These are phyloP conservation scores for Spialia ferax DNA, from an alignment of 2,888 invertebrate species.

Conservation along the genomic window DNA sequence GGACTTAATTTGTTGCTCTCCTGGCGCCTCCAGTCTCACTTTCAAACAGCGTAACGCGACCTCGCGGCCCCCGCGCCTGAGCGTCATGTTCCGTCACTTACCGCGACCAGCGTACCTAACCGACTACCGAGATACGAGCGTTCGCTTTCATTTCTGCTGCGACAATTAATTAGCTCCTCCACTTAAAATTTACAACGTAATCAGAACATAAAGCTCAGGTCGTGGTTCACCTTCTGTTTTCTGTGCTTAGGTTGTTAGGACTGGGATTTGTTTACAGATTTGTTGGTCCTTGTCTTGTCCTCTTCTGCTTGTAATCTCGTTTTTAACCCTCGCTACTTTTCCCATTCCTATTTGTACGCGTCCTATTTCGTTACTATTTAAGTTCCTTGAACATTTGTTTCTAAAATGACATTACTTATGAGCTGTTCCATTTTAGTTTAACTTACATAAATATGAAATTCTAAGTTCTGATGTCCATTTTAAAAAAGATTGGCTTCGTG, in stretches of 20 bases:
- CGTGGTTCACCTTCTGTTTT: not conserved
- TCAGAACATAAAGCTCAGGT: not conserved
- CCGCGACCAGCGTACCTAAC: conserved; percentile 27
- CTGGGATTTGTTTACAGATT: not conserved
- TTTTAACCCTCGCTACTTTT: no score
- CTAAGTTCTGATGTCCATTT: no score
- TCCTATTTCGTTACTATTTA: no score
- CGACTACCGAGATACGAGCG: conserved; percentile 9
- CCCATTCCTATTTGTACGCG: no score
- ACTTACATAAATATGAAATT: no score
- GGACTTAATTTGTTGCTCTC: conserved; percentile 87
- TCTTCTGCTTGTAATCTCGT: no score
- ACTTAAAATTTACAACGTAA: conserved; percentile 6
- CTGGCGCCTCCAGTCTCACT: conserved; percentile 85
- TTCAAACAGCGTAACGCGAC: conserved; percentile 85
- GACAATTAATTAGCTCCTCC: conserved; percentile 11
- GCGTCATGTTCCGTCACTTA: conserved; percentile 63
- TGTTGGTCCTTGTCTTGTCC: not conserved
- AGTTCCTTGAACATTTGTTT: no score
- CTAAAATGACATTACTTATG: no score
- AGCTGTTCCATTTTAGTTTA: no score
- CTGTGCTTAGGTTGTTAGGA: not conserved
- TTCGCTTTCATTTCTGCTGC: conserved; percentile 7
- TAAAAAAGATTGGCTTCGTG: no score
- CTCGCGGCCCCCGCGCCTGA: conserved; percentile 76